Conservation (phyloP, 2,888 invertebrate genomes). For the Odontocolon sp. region DNA sequence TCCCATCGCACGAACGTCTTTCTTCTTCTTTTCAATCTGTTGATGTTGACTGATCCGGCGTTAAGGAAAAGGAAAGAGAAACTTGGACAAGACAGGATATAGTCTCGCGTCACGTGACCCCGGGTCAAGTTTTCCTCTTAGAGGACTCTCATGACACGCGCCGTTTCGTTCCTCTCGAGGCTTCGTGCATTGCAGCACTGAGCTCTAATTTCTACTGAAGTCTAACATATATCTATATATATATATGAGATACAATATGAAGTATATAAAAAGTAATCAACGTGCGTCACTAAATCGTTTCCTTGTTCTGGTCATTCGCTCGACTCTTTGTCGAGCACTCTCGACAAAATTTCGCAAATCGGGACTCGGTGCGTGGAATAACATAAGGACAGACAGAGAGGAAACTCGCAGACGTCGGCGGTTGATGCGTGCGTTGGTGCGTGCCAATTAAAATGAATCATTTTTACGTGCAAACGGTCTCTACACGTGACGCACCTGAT, state of each 20-base stretch:
- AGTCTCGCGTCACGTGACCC: neutral
- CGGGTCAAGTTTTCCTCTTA: constrained; percentile 20
- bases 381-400: neutral
- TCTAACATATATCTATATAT: no score
- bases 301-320: no score
- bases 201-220: neutral
- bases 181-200: neutral
- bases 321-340: no score
- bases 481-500: neutral
- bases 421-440: constrained; percentile 15
- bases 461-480: constrained; percentile 41
- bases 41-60: neutral
- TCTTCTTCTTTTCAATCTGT: neutral
- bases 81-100: no score
- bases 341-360: no score
- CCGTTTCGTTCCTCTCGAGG: neutral
- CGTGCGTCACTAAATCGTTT: no score
- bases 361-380: no score
- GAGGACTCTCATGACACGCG: neutral
- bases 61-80: neutral
- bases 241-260: no score
- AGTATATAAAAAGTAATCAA: no score
- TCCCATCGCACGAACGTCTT: no score
- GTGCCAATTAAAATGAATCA: constrained; percentile 52
- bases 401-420: neutral